Evolutionary conservation across 1,140 invertebrate species (phyloP), one percentile per base, ranked within the genome.

Genomic region (Fopius arisanus): DNA sequence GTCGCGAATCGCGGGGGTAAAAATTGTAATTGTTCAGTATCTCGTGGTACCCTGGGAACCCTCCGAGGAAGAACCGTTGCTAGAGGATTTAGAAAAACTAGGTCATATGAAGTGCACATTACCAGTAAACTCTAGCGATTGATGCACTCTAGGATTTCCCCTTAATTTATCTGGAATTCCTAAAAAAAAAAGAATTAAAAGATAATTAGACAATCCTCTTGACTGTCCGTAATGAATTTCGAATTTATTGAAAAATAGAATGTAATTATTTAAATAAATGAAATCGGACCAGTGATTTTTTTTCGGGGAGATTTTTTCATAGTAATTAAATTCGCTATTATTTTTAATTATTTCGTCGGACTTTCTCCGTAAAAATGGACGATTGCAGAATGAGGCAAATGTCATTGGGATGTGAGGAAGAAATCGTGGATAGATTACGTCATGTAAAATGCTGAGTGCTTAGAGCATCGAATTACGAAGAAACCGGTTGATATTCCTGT

Each of bases 61-160:
- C 43, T 68, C 29, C 29, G 21, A 69, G 16, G 14, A 70, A 70
- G 69, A 70, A 70, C 69, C 69, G 69, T 70, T 70, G 51, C 31
- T 29, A 65, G 26, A n/a, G 43, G 16, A 23, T 21, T 37, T 37
- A 23, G 51, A 16, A 14, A 70, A 70, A 70, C 69, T 59, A 37
- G 69, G 54, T 59, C 69, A 54, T 23, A 62, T 62, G 28, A 65
- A 65, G 62, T n/a, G 19, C 51, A 19, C 63, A 54, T 70, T 62
- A 70, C 68, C 31, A 29, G 31, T 59, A 14, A 59, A 59, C 54
- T 23, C 54, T 23, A 6, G 23, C 23, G 54, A 59, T 59, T 59
- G 54, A 59, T 59, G 54, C 54, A 59, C 54, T 59, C 54, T 23
- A 12, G 14, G 10, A 28, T 59, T 23, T 59, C 54, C 23, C 23